These are phyloP conservation scores for Perccottus glenii DNA, from an alignment of 2,113 vertebrate species.

Conservation along the genomic window DNA sequence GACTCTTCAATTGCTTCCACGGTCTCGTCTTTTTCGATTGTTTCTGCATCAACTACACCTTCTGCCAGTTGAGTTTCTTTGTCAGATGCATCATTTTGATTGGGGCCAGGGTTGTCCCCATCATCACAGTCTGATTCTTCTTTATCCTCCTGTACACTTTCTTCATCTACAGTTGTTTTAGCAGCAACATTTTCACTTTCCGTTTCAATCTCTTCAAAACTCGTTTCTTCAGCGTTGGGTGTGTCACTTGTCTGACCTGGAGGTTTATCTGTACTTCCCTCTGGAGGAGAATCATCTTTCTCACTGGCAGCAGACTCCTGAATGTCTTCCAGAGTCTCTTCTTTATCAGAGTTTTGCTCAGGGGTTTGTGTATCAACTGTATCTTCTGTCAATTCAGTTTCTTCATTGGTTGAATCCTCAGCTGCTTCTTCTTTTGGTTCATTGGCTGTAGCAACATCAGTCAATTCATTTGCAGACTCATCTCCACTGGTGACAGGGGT, in stretches of 20 bases:
- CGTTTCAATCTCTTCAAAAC: neutral
- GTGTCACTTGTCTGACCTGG: too few species aligned
- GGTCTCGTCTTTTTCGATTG: neutral
- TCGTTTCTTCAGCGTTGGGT: neutral
- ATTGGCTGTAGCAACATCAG: neutral
- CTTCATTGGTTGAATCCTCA: neutral
- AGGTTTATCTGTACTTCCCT: neutral
- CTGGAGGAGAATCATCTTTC: neutral
- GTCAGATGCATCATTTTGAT: neutral
- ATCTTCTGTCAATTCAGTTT: neutral
- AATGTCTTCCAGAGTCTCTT: neutral
- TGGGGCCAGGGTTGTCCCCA: neutral
- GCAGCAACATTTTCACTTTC: neutral
- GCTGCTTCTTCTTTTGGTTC: neutral
- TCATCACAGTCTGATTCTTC: neutral
- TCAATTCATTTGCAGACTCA: neutral
- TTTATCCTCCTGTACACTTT: neutral
- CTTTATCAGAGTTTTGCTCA: slow-evolving; percentile 19
- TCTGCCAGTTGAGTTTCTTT: neutral
- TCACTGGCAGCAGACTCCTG: slow-evolving; percentile 15
- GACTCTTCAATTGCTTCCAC: slow-evolving; percentile 9
- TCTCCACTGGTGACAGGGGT: slow-evolving; percentile 19
- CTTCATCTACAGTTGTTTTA: slow-evolving; percentile 1
- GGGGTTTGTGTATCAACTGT: neutral
- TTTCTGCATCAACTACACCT: neutral